These are phyloP conservation scores for Antrozous pallidus DNA, from an alignment of 2,797 vertebrate genomes.

Conservation along the genomic window DNA sequence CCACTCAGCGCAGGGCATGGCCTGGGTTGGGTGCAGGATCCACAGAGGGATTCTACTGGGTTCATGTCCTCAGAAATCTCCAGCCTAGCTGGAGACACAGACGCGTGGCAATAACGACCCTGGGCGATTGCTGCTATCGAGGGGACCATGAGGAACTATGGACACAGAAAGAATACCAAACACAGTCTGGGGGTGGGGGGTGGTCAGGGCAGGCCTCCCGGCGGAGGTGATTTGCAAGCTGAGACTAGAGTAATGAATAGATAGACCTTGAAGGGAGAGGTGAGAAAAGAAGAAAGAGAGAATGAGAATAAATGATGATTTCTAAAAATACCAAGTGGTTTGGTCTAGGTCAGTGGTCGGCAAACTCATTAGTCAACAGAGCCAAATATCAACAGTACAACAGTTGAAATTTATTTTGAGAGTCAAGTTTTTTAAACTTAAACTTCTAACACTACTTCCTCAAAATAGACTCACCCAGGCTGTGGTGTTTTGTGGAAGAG, in stretches of 20 bases:
- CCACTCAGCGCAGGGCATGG: neutral
- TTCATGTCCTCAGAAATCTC: neutral
- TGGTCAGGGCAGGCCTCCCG: neutral
- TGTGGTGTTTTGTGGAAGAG: too few relatives aligned
- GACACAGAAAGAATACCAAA: neutral
- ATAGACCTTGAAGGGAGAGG: neutral
- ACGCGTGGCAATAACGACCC: neutral
- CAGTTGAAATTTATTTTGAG: too few relatives aligned
- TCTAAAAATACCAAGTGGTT: neutral
- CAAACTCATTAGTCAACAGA: too few relatives aligned
- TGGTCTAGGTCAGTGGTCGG: neutral
- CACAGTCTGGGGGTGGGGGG: neutral
- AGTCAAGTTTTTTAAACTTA: too few relatives aligned
- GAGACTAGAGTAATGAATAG: conserved; percentile 32
- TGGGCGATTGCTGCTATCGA: neutral
- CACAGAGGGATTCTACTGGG: neutral
- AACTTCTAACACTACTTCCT: too few relatives aligned
- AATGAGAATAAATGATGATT: neutral
- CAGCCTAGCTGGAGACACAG: neutral
- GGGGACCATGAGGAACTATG: neutral
- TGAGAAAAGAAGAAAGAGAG: neutral
- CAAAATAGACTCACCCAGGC: too few relatives aligned
- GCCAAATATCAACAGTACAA: too few relatives aligned
- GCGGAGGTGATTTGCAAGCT: conserved; percentile 22
- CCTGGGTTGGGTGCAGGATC: neutral